Base-by-base conservation (phyloP, 2,797 vertebrate species). In the Darevskia nairensis region DNA sequence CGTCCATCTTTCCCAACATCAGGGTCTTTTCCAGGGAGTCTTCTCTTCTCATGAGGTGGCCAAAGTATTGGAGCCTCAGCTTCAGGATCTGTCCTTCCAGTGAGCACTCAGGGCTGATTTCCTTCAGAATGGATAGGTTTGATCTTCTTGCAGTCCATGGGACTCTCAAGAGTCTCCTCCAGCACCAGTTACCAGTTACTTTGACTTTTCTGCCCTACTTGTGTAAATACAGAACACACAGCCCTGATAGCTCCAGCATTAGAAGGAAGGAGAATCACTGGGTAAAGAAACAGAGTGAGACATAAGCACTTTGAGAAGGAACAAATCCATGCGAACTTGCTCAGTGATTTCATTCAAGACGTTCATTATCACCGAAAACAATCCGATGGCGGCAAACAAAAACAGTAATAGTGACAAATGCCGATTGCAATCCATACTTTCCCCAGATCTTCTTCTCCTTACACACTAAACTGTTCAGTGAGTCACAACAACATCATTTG, bases 401-500 rank as follows among this genome's bases (percentile, higher is more conserved):
- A 41, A 74, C 2, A 85, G 39, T 27, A 80, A 46, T 25, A 39
- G 64, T 39, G 41, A 25, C 25, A 82, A 66, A 59, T 19, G 27
- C 59, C 17, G 35, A 23, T 8, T 41, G 4, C 15, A 35, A 39
- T 55, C 25, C 50, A n/a, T 80, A 46, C 3, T 75, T 39, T 85
- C 59, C 32, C 74, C 25, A 39, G 32, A 7, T 76, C 41, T 21
- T 19, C 41, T 29, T 50, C 25, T 55, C 85, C 61, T 89, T 71
- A 75, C 79, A 81, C 77, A 80, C 8, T 82, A 91, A 89, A 39
- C 46, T 25, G 41, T 3, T 11, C 72, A 90, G 76, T 9, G 86
- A 89, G 88, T 89, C 84, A 86, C 27, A 29, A 77, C 90, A 72
- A 25, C 29, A 44, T 75, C 81, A 88, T 6, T 29, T 89, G 46